phyloP scores from a whole-genome alignment of 2,113 vertebrate species.

The Apteryx owenii region DNA sequence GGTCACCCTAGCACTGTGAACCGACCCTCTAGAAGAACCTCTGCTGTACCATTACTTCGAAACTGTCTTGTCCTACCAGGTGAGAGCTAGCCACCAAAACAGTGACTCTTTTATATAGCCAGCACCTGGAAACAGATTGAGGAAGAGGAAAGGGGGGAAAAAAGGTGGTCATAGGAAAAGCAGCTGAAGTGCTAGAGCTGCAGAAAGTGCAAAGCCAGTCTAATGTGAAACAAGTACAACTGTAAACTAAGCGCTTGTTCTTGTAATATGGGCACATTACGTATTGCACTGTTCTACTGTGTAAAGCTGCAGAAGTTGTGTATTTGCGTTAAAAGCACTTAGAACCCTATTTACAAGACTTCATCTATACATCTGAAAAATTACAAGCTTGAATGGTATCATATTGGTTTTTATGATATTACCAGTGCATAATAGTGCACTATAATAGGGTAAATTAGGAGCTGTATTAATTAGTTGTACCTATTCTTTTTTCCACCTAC shows the following conservation, averaged over 20 bases:
- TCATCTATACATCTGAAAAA: slow-evolving; percentile 43
- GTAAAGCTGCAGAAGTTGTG: slow-evolving; percentile 68
- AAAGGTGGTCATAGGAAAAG: background rate
- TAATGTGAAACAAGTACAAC: slow-evolving; percentile 21
- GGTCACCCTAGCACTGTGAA: slow-evolving; percentile 26
- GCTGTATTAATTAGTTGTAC: slow-evolving; percentile 53
- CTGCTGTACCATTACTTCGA: slow-evolving; percentile 33
- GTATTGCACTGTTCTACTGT: slow-evolving; percentile 73
- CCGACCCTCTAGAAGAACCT: background rate
- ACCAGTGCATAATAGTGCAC: background rate
- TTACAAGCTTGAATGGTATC: slow-evolving; percentile 62
- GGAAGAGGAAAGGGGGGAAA: background rate
- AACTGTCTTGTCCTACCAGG: slow-evolving; percentile 48
- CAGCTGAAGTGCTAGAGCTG: slow-evolving; percentile 6
- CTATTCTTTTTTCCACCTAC: slow-evolving; percentile 40
- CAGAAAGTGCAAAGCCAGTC: slow-evolving; percentile 1
- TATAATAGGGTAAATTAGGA: slow-evolving; percentile 19
- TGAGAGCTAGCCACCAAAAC: slow-evolving; percentile 43
- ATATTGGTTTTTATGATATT: slow-evolving; percentile 30
- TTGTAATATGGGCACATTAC: slow-evolving; percentile 13
- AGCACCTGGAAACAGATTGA: slow-evolving; percentile 1
- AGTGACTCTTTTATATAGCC: background rate
- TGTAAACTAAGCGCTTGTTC: slow-evolving; percentile 41
- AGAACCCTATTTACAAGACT: slow-evolving; percentile 37
- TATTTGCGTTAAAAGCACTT: slow-evolving; percentile 68